Percentiles rank a stretch among this genome's conserved stretches.
Evolutionary conservation across 1,140 invertebrate species (phyloP).

Genomic region (Dendroctonus valens): DNA sequence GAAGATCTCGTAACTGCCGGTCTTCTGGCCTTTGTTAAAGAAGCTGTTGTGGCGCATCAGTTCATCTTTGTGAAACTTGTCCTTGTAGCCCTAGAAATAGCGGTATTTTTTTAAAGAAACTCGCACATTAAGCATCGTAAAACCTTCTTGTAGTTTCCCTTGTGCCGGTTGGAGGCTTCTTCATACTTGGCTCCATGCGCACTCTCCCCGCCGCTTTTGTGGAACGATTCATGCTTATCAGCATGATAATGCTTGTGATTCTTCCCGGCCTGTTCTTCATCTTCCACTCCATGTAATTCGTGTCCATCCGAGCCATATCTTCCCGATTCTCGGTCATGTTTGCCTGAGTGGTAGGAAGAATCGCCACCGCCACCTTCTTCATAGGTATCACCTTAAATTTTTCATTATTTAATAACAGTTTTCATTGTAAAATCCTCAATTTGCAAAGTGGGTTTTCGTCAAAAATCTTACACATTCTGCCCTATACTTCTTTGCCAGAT

Average conservation of each 20-base stretch:
- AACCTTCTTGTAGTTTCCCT: slow-evolving; percentile 37
- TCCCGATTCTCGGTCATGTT: slow-evolving; percentile 40
- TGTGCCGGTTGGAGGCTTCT: slow-evolving; percentile 40
- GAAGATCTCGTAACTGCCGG: slow-evolving; percentile 43
- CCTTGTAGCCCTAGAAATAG: slow-evolving; percentile 43
- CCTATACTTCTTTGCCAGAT: too few relatives aligned
- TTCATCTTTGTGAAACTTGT: slow-evolving; percentile 48
- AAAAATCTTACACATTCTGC: too few relatives aligned
- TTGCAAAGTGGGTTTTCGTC: too few relatives aligned
- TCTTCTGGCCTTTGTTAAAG: slow-evolving; percentile 45
- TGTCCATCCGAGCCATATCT: slow-evolving; percentile 38
- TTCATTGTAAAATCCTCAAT: too few relatives aligned
- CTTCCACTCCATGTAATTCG: slow-evolving; percentile 36
- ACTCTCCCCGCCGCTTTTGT: slow-evolving; percentile 37
- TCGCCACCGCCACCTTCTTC: too few relatives aligned
- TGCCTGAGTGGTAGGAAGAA: slow-evolving; percentile 10
- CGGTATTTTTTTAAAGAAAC: background rate
- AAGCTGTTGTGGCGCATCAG: slow-evolving; percentile 46
- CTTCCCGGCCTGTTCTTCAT: slow-evolving; percentile 42
- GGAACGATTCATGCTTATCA: slow-evolving; percentile 36
- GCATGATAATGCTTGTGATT: slow-evolving; percentile 38
- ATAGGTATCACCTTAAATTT: too few relatives aligned
- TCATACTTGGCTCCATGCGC: slow-evolving; percentile 40
- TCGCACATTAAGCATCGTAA: background rate
- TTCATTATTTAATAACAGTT: too few relatives aligned